These are phyloP conservation scores for Spea bombifrons DNA, from an alignment of 2,113 vertebrate genomes.

Conservation along the genomic window DNA sequence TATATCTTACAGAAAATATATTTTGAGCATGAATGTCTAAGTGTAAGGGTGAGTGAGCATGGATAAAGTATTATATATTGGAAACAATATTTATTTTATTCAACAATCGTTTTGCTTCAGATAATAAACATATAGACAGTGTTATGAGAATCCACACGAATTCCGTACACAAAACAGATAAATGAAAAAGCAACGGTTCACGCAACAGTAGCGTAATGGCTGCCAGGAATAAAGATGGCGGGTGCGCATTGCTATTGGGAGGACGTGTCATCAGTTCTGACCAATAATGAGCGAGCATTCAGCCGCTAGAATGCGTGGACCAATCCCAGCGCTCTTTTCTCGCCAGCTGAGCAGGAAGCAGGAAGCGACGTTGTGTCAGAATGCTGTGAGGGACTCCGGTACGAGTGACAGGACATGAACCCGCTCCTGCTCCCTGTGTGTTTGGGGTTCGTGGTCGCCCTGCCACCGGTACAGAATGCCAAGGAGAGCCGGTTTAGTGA, in stretches of 20 bases:
- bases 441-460: slow-evolving; percentile 45
- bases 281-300: not conserved
- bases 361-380: not conserved
- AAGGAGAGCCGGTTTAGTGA: slow-evolving; percentile 54
- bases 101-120: too few relatives aligned
- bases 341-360: not conserved
- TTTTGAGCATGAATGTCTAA: too few relatives aligned
- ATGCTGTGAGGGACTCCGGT: not conserved
- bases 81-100: too few relatives aligned
- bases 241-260: not conserved
- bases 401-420: slow-evolving; percentile 4
- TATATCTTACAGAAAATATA: too few relatives aligned
- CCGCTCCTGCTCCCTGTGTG: slow-evolving; percentile 48
- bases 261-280: not conserved
- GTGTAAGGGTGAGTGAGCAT: too few relatives aligned
- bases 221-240: slow-evolving; percentile 28
- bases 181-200: too few relatives aligned
- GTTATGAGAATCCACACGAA: too few relatives aligned
- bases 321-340: not conserved
- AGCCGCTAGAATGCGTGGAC: not conserved
- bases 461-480: slow-evolving; percentile 53
- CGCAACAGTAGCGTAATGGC: too few relatives aligned
- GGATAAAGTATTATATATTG: too few relatives aligned
- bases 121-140: too few relatives aligned
- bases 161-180: too few relatives aligned